phyloP scores from a whole-genome alignment of 2,888 invertebrate genomes.

The Sinelater perroti region DNA sequence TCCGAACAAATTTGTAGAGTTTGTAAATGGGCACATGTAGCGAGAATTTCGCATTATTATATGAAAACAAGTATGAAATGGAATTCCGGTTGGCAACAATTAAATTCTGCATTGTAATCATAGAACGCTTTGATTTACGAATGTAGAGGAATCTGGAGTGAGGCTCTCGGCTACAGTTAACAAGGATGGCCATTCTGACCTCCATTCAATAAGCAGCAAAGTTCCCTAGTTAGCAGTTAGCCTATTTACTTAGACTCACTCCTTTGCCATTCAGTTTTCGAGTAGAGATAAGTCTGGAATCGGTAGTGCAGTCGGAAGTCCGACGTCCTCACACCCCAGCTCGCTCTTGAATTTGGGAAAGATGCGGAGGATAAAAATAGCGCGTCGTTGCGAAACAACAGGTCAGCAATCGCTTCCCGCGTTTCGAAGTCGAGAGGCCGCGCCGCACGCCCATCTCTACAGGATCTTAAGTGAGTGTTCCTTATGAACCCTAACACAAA shows the following conservation, averaged over 20 bases:
- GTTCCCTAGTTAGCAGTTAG: slow-evolving; percentile 59
- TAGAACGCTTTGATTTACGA: slow-evolving; percentile 52
- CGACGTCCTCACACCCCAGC: too few species aligned
- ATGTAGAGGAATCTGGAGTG: slow-evolving; percentile 45
- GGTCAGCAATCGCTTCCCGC: too few species aligned
- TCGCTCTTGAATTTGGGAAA: too few species aligned
- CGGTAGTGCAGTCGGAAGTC: slow-evolving; percentile 8
- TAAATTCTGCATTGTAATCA: slow-evolving; percentile 51
- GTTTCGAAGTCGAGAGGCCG: not conserved
- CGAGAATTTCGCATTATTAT: slow-evolving; percentile 51
- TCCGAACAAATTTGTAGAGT: slow-evolving; percentile 39
- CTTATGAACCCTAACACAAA: slow-evolving; percentile 48
- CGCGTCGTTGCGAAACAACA: too few species aligned
- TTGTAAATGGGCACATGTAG: slow-evolving; percentile 42
- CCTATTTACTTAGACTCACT: slow-evolving; percentile 53
- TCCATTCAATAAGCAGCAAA: slow-evolving; percentile 59
- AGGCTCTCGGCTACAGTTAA: slow-evolving; percentile 45
- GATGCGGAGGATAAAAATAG: too few species aligned
- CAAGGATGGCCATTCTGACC: slow-evolving; percentile 54
- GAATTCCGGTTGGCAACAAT: slow-evolving; percentile 52
- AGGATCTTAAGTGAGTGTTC: slow-evolving; percentile 40
- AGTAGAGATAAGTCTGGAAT: slow-evolving; percentile 35
- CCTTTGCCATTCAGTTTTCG: slow-evolving; percentile 37
- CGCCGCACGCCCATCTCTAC: slow-evolving; percentile 27
- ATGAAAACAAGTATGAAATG: slow-evolving; percentile 52